Evolutionary conservation across 2,797 vertebrate genomes (phyloP), one percentile per base, ranked within the genome.

Genomic region (Pseudomugil tenellus): DNA sequence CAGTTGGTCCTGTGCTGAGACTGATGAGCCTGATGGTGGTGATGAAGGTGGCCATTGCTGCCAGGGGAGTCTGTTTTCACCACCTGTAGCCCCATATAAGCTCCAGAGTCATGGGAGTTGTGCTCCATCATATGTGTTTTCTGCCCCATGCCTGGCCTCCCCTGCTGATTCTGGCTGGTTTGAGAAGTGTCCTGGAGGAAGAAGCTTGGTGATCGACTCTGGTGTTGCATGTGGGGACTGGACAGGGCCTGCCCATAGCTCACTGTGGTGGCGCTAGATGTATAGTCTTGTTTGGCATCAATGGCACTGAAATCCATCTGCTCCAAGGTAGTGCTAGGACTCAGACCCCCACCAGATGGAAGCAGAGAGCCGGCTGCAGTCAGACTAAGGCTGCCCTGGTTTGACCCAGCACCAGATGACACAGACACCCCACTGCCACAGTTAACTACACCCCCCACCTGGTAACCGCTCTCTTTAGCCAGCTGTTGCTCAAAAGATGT

Each of bases 221-320:
- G 97, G 91, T 98, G 97, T 82, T 96, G 88, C 86, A 95, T 87
- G 0, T 98, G 97, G 77, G 96, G 95, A 86, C 97, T 98, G 88
- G 96, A 95, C 88, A 98, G 95, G 0, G 96, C 90, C 84, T 97
- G 97, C 84, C 90, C 95, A 63, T 97, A 99, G 87, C 92, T 91
- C 35, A 93, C 92, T 12, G 91, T 46, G 11, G 85, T 59, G 17
- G 84, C 80, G 19, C 67, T 70, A 59, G 96, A 92, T 17, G 95
- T 77, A 67, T 97, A 99, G 84, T 99, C 97, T 84, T 98, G 98
- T 90, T 98, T 98, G 86, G 97, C 96, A 87, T 99, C 97, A 48
- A 99, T 99, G 35, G 98, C 98, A 49, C 98, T 99, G 86, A 99
- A 99, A 83, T 99, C 98, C 98, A 99, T 99, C 90, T 99, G 98